These are phyloP conservation scores for Stichodactyla mertensii DNA, from an alignment of 64 coral and sea anemone species.

Conservation along the genomic window DNA sequence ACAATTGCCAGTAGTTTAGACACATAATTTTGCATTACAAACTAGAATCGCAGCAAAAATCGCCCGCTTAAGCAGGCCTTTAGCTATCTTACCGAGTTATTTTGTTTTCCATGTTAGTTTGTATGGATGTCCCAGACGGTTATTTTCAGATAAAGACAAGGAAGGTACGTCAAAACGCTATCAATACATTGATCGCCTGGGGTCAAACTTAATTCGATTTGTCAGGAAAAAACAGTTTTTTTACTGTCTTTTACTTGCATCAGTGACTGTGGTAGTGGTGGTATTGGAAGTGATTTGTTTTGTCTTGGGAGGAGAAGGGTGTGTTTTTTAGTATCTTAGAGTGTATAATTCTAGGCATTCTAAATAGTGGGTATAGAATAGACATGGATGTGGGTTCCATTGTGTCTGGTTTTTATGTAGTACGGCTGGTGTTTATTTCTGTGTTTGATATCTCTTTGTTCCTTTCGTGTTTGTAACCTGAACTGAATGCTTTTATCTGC, in stretches of 20 bases:
- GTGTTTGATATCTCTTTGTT: background rate
- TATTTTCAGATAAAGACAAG: slow-evolving; percentile 53
- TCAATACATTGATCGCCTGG: no score
- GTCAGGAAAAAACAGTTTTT: no score
- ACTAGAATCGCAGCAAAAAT: no score
- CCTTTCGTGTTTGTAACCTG: background rate
- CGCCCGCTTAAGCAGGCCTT: no score
- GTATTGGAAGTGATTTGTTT: background rate
- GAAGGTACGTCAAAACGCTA: slow-evolving; percentile 26
- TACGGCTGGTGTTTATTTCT: background rate
- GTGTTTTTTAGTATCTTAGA: background rate
- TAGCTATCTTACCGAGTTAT: no score
- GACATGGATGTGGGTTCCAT: background rate
- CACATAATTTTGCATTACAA: no score
- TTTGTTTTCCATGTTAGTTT: slow-evolving; percentile 59
- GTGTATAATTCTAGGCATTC: background rate
- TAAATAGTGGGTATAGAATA: background rate
- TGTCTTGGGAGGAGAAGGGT: background rate
- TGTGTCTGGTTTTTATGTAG: background rate
- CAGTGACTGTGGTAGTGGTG: background rate
- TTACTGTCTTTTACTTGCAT: background rate
- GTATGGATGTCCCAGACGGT: slow-evolving; percentile 80
- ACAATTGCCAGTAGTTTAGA: no score
- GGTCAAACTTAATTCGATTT: no score
- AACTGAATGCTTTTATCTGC: background rate